These are phyloP conservation scores for Luscinia megarhynchos DNA, from an alignment of 2,797 vertebrate genomes.

Conservation along the genomic window DNA sequence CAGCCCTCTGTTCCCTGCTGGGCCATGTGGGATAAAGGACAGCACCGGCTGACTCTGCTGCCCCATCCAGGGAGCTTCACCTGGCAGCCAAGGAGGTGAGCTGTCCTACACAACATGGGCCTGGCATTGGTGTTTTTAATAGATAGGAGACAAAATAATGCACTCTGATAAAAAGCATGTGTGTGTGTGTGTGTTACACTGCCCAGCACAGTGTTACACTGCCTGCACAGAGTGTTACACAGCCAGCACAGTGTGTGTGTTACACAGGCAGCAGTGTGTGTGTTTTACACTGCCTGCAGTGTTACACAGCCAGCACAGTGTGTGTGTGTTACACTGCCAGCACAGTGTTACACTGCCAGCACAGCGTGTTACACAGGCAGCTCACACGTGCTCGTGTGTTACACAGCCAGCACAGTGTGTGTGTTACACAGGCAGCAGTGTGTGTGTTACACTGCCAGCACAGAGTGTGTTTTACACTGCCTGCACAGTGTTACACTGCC, in stretches of 20 bases:
- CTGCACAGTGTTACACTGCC: too few relatives aligned
- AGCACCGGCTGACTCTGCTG: neutral
- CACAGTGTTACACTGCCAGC: neutral
- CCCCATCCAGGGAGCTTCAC: neutral
- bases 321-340: neutral
- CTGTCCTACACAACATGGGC: neutral
- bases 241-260: too few relatives aligned
- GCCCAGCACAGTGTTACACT: neutral
- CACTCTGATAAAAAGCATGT: neutral
- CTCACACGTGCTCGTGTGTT: too few relatives aligned
- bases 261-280: too few relatives aligned
- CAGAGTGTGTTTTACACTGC: too few relatives aligned
- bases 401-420: too few relatives aligned
- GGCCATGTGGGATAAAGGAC: neutral
- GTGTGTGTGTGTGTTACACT: neutral
- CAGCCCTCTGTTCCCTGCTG: neutral
- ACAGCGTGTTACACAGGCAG: neutral
- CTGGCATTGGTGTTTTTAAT: accelerated
- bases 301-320: neutral
- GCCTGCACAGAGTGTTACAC: neutral
- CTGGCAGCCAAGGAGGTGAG: neutral
- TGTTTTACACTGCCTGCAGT: too few relatives aligned
- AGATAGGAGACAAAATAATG: neutral
- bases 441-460: too few relatives aligned
- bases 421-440: too few relatives aligned